Evolutionary conservation across 2,888 invertebrate genomes (phyloP).

Genomic region (Parthenolecanium corni): DNA sequence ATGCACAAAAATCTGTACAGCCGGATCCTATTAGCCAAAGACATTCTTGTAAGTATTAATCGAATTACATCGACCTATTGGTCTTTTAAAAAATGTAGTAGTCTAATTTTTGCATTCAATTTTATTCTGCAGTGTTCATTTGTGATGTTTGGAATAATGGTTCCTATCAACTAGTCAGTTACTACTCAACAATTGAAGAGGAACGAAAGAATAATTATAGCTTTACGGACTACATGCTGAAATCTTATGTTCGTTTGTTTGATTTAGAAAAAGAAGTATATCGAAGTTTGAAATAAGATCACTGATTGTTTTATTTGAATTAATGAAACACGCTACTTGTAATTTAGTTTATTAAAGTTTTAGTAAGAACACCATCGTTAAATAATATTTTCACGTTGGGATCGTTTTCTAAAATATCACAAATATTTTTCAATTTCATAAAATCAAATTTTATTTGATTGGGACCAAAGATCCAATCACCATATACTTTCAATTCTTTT

Average conservation of each 20-base stretch:
- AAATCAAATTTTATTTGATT: conserved; percentile 45
- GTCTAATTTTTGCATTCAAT: background rate
- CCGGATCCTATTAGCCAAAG: conserved; percentile 12
- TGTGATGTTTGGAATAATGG: conserved; percentile 64
- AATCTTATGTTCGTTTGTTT: conserved; percentile 11
- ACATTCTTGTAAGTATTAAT: conserved; percentile 16
- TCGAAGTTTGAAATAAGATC: background rate
- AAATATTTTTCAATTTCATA: conserved; percentile 38
- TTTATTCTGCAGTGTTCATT: conserved; percentile 45
- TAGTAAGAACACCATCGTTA: background rate
- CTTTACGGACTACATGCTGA: background rate
- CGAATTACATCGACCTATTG: background rate
- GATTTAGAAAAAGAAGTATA: conserved; percentile 12
- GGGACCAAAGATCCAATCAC: conserved; percentile 40
- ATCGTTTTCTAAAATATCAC: background rate
- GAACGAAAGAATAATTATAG: conserved; percentile 2
- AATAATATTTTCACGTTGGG: background rate
- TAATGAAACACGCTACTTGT: too few species aligned
- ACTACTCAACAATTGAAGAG: conserved; percentile 36
- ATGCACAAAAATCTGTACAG: conserved; percentile 3
- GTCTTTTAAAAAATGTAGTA: background rate
- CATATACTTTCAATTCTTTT: conserved; percentile 37
- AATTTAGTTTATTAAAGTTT: too few species aligned
- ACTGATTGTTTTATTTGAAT: background rate
- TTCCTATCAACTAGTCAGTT: conserved; percentile 65